Conservation (phyloP, 92 coral and sea anemone species). For the Ricordea florida region DNA sequence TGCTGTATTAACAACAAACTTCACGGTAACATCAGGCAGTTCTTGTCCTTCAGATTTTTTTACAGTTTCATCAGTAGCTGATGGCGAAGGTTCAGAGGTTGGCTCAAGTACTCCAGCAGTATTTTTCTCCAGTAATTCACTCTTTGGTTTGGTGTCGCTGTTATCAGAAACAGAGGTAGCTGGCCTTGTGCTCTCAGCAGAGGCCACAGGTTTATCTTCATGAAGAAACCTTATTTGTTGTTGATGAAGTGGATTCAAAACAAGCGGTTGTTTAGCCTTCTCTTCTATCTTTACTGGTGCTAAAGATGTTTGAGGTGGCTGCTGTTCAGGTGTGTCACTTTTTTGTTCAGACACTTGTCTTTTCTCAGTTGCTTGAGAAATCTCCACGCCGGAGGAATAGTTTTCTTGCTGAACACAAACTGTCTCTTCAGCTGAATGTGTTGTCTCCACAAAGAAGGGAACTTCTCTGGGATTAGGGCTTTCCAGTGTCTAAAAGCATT, state of each 20-base stretch:
- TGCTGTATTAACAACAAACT: not conserved
- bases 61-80: not conserved
- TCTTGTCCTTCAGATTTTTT: not conserved
- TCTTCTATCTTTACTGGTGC: slow-evolving; percentile 20
- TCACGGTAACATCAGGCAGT: not conserved
- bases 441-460: slow-evolving; percentile 22
- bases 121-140: too few relatives aligned
- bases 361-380: slow-evolving; percentile 11
- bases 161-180: too few relatives aligned
- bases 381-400: not conserved
- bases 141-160: too few relatives aligned
- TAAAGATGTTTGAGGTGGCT: not conserved
- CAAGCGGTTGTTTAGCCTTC: slow-evolving; percentile 51
- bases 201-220: not conserved
- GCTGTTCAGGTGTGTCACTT: not conserved
- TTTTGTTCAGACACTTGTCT: slow-evolving; percentile 8
- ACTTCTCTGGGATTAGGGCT: slow-evolving; percentile 29
- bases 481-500: slow-evolving; percentile 12
- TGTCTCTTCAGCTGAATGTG: not conserved
- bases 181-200: not conserved
- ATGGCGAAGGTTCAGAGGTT: not conserved
- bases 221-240: not conserved
- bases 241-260: slow-evolving; percentile 57
- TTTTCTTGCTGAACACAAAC: not conserved
- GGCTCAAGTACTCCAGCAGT: not conserved